phyloP scores from a whole-genome alignment of 2,797 vertebrate species.

The Micromesistius poutassou region DNA sequence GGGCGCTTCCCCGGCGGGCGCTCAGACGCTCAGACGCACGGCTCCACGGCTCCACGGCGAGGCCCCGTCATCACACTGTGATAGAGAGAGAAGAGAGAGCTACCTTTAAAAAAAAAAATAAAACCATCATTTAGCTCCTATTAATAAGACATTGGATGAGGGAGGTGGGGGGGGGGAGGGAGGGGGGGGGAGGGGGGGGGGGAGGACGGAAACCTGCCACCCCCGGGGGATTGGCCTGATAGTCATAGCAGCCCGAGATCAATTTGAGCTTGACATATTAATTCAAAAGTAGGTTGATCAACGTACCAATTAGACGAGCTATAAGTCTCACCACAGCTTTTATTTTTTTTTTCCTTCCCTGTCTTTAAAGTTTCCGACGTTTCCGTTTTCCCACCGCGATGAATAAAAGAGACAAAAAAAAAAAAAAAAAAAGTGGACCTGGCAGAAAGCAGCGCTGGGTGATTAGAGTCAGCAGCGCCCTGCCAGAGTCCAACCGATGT shows the following conservation, averaged over 20 bases:
- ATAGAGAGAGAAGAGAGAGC: conserved; percentile 40
- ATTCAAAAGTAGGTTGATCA: conserved; percentile 54
- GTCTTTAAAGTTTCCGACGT: conserved; percentile 23
- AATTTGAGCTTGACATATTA: conserved; percentile 62
- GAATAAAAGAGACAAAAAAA: too few relatives aligned
- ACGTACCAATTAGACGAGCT: conserved; percentile 49
- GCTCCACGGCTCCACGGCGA: neutral
- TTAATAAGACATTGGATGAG: conserved; percentile 58
- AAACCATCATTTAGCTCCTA: conserved; percentile 63
- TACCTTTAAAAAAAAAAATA: conserved; percentile 64
- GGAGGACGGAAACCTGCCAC: conserved; percentile 10
- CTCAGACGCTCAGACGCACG: too few relatives aligned
- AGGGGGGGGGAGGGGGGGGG: neutral
- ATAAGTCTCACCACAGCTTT: conserved; percentile 26
- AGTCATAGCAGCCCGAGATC: conserved; percentile 45
- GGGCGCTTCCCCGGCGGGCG: conserved; percentile 45
- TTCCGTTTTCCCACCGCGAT: conserved; percentile 20
- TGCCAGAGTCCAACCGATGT: neutral
- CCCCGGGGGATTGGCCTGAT: conserved; percentile 51
- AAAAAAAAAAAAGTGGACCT: neutral
- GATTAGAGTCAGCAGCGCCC: conserved; percentile 9
- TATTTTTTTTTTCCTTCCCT: conserved; percentile 27
- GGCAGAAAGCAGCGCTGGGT: conserved; percentile 10
- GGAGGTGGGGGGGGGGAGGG: neutral
- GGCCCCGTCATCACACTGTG: conserved; percentile 50